Evolutionary conservation across 2,888 invertebrate species (phyloP), one percentile per base, ranked within the genome.

Genomic region (Drosophila helvetica): DNA sequence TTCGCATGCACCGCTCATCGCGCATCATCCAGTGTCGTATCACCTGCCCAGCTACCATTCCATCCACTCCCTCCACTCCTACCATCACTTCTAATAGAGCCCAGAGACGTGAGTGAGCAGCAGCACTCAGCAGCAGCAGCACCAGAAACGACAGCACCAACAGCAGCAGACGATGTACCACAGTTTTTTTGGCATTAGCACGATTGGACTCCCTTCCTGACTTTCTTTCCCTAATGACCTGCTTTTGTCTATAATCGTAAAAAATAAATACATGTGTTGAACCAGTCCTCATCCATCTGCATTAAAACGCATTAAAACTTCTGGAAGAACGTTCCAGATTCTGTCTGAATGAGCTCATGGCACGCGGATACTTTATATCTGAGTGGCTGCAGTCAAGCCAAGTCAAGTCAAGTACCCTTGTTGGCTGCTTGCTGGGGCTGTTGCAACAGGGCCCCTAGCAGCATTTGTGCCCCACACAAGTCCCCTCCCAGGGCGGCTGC

Each of bases 41-140:
- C 89, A 90, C 58, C 65, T 89, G 65, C 90, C 90, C 55, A 68
- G 75, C 58, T 79, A 85, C 69, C 90, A 90, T 22, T 83, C 90
- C 22, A 69, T 83, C 19, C 90, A 90, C 79, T 38, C 38, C 38
- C 38, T 38, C 7, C 38, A 38, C 38, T 38, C 38, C 38, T 86
- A 89, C 46, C 85, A 89, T 77, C 87, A 90, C 47, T 86, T 74
- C 75, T 84, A 83, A 67, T 19, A 25, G 17, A 30, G 19, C 25
- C n/a, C 17, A 54, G 19, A 74, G n/a, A 19, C 10, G 15, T 25
- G 54, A 25, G 53, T 19, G 33, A 56, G 27, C 15, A 50, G 62
- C 18, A 19, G 18, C 19, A 33, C 15, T n/a, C 18, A 59, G 43
- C 51, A 56, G 22, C 30, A 42, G 45, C 1, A 25, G 25, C 25